Evolutionary conservation across 2,113 vertebrate genomes (phyloP).

Genomic region (Chloebia gouldiae): DNA sequence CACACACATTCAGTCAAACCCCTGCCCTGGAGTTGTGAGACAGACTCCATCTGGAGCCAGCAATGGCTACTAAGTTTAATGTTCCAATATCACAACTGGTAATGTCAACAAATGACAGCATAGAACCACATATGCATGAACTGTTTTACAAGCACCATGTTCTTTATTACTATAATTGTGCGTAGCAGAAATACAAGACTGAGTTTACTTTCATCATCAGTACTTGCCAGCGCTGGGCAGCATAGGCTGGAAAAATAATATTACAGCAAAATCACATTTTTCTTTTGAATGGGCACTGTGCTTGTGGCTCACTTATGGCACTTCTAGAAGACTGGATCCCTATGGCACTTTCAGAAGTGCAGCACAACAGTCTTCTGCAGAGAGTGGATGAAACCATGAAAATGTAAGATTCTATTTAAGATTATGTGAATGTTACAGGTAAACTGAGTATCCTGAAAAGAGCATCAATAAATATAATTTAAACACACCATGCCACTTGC

Average conservation of each 20-base stretch:
- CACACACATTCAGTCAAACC: background rate
- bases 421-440: background rate
- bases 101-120: background rate
- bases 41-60: background rate
- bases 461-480: background rate
- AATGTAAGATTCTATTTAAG: background rate
- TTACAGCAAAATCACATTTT: background rate
- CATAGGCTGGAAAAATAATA: background rate
- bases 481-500: background rate
- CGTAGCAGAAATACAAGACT: background rate
- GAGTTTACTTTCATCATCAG: background rate
- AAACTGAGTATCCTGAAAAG: background rate
- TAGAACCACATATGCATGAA: background rate
- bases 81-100: background rate
- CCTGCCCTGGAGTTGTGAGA: background rate
- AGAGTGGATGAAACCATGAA: background rate
- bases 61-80: background rate
- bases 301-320: background rate
- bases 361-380: background rate
- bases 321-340: background rate
- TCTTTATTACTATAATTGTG: background rate
- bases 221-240: background rate
- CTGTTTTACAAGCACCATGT: background rate
- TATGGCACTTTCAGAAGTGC: background rate
- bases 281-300: background rate